Base-by-base conservation (phyloP, 2,797 vertebrate species). In the Gobio occitaniae region DNA sequence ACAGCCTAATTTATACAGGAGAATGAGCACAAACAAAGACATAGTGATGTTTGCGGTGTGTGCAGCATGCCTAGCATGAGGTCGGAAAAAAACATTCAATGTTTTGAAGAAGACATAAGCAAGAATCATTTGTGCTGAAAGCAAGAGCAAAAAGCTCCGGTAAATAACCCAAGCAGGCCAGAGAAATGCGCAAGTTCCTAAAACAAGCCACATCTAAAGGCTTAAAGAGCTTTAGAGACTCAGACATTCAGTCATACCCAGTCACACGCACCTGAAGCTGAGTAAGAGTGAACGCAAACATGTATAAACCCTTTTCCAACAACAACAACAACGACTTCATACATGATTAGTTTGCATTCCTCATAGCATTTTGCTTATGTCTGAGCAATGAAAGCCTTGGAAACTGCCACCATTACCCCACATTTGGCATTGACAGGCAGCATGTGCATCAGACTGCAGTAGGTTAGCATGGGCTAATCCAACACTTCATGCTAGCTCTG, bases 401-500 rank as follows among this genome's bases (percentile, higher is more conserved):
- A 36, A 44, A 80, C 44, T 48, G 74, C 78, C 78, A 89, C 88
- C 61, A 25, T 61, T 48, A 50, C 25, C 36, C 56, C 72, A 82
- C 19, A 84, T 70, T 79, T 80, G 56, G 48, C 82, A 85, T 56
- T 77, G 82, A 87, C 86, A 90, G 76, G 88, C 90, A 93, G 91
- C 88, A 87, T 77, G 41, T 52, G 87, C 89, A 78, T 79, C 82
- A 32, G 90, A 91, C 87, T 91, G 87, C 81, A 88, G 76, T 82
- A 78, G 80, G 71, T 86, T 78, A 90, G 87, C 72, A 38, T 65
- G 61, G 78, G 56, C 86, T 87, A 84, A 83, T 70, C 70, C 74
- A 91, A 78, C 93, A 93, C 44, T 93, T 94, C 95, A 96, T 4
- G 95, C 95, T 94, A 92, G 90, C 94, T 92, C 93, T 94, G 92